phyloP scores from a whole-genome alignment of 2,797 vertebrate species.

The Tachyglossus aculeatus region DNA sequence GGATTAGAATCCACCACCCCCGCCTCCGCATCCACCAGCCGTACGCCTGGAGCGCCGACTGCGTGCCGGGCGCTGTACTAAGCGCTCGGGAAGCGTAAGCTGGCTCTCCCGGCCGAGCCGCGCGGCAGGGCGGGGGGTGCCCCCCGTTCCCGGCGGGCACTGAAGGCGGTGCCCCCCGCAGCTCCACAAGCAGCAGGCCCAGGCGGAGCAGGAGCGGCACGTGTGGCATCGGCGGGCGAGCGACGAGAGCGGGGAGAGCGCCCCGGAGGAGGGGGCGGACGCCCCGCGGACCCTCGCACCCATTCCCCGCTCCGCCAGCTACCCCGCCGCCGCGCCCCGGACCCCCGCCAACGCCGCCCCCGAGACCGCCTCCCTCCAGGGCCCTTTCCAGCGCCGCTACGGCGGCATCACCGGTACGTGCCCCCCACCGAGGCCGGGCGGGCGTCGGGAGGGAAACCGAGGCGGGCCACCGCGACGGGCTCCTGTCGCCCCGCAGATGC shows the following conservation, averaged over 20 bases:
- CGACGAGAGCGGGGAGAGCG: conserved; percentile 92
- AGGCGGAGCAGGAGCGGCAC: conserved; percentile 88
- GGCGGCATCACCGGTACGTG: conserved; percentile 83
- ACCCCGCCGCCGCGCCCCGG: conserved; percentile 66
- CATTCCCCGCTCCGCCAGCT: conserved; percentile 67
- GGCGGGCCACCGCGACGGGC: background rate
- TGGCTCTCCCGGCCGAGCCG: background rate
- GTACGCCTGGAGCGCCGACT: too few relatives aligned
- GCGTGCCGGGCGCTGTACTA: too few relatives aligned
- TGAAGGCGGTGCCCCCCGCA: conserved; percentile 63
- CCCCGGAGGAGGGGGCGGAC: conserved; percentile 79
- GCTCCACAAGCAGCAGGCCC: conserved; percentile 91
- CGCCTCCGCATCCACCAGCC: too few relatives aligned
- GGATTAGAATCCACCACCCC: too few relatives aligned
- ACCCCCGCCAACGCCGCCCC: conserved; percentile 75
- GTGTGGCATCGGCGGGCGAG: conserved; percentile 96
- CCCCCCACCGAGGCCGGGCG: background rate
- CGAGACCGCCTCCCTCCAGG: conserved; percentile 78
- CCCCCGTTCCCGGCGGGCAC: background rate
- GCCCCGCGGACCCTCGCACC: conserved; percentile 80
- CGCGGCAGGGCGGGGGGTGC: background rate
- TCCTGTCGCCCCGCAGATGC: conserved; percentile 64
- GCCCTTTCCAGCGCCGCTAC: conserved; percentile 77
- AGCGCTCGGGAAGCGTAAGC: too few relatives aligned
- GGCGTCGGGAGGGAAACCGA: background rate